Base-by-base conservation (phyloP, 2,113 vertebrate species). In the Calidris pygmaea region DNA sequence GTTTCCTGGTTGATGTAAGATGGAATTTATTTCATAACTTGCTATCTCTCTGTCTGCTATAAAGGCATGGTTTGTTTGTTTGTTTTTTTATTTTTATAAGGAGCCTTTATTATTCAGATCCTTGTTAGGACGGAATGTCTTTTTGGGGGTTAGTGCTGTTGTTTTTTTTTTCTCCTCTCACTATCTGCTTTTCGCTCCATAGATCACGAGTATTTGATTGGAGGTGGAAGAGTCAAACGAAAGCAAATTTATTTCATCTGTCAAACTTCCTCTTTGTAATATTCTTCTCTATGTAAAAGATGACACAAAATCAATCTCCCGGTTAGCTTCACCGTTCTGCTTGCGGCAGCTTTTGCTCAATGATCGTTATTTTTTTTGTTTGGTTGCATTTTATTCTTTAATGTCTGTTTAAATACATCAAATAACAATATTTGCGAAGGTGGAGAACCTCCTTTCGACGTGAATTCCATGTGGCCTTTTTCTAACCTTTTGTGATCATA, bases 261-360 rank as follows among this genome's bases (percentile, higher is more conserved):
- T 95, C 95, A 92, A 10, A 41, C 23, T 89, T 89, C 77, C 70
- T 79, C 15, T 89, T 73, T 66, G 50, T 79, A 91, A 89, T 96
- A 89, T 70, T 95, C 72, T 84, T 62, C 66, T 82, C 73, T 30
- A 12, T 72, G 94, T 92, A 94, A 82, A 92, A 92, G 86, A 72
- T 81, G 92, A 91, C 95, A 95, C 70, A 75, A 89, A 96, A 91
- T 96, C 84, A 95, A 95, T 96, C 94, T 95, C 84, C 32, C 2
- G 1, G 34, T 89, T 86, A 85, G 43, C 45, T 9, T 72, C 0
- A 0, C 43, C 5, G 1, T 87, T 91, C 67, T 43, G 41, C 85
- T 85, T n/a, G 48, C 3, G 22, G 45, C 77, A 45, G 48, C 53
- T 80, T 52, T 68, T 87, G 39, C 62, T 73, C 74, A 8, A 5